These are phyloP conservation scores for Rotaria macrura DNA, from an alignment of 2,888 invertebrate species.

Conservation along the genomic window DNA sequence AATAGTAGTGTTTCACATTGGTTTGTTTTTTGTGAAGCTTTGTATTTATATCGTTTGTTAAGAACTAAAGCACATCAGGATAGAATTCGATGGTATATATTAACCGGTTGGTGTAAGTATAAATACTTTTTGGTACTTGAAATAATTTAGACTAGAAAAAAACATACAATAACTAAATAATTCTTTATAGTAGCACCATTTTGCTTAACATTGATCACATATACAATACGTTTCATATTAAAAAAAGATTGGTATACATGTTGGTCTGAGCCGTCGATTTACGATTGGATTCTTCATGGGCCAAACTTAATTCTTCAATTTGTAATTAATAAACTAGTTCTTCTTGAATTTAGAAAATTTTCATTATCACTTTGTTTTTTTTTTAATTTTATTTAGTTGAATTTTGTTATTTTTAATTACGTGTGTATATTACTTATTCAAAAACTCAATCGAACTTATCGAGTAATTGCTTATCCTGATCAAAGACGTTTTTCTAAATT, in stretches of 20 bases:
- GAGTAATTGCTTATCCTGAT: neutral
- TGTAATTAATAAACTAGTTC: neutral
- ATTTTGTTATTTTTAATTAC: neutral
- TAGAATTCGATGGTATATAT: neutral
- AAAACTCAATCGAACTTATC: neutral
- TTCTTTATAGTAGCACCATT: neutral
- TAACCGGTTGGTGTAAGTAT: neutral
- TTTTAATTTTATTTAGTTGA: neutral
- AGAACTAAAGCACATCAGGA: neutral
- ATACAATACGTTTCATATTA: neutral
- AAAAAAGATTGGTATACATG: neutral
- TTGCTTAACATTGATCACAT: neutral
- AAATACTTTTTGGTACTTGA: neutral
- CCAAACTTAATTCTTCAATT: neutral
- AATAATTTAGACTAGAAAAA: neutral
- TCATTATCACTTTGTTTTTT: neutral
- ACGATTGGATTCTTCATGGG: conserved; percentile 17
- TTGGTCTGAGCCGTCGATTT: neutral
- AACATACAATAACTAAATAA: neutral
- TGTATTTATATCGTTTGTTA: neutral
- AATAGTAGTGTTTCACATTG: conserved; percentile 7
- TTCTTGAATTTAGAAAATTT: neutral
- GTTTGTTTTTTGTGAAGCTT: conserved; percentile 14
- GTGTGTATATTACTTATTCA: neutral
- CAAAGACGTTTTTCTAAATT: neutral